These are phyloP conservation scores for Arenicola marina DNA, from an alignment of 2,888 invertebrate genomes.

Conservation along the genomic window DNA sequence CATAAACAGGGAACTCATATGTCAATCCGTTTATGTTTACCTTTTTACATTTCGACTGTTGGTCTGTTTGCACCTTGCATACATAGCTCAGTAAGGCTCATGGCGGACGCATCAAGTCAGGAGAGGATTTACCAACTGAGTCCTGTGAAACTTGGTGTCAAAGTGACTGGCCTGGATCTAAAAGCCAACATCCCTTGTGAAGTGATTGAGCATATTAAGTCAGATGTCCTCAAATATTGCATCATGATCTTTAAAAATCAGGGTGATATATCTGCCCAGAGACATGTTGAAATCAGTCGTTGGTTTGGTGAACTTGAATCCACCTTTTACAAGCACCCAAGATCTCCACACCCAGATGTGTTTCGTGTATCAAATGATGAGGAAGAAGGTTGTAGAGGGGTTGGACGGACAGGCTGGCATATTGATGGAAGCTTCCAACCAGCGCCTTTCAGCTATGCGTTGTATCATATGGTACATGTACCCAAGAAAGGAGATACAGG, in stretches of 20 bases:
- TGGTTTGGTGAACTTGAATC: constrained; percentile 56
- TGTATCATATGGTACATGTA: constrained; percentile 51
- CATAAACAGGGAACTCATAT: no score
- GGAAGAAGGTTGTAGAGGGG: constrained; percentile 49
- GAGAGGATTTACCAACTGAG: neutral
- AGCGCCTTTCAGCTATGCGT: constrained; percentile 46
- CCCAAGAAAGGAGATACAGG: constrained; percentile 52
- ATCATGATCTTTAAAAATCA: constrained; percentile 52
- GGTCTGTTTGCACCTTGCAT: no score
- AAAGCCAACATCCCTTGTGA: constrained; percentile 35
- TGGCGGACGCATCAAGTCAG: no score
- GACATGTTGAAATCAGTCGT: constrained; percentile 47
- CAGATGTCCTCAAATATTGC: constrained; percentile 43
- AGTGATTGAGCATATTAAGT: constrained; percentile 40
- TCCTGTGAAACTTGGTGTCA: constrained; percentile 21
- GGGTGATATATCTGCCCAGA: constrained; percentile 40
- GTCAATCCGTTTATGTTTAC: no score
- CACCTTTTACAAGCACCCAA: constrained; percentile 53
- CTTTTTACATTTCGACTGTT: no score
- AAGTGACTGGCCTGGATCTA: constrained; percentile 44
- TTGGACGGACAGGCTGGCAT: constrained; percentile 56
- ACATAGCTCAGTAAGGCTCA: no score
- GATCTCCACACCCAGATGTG: constrained; percentile 51
- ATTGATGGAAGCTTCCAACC: constrained; percentile 55
- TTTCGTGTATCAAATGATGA: constrained; percentile 53